A percentile compares a stretch with the other conserved stretches of the same genome.
These are phyloP conservation scores for Bovichtus diacanthus DNA, from an alignment of 2,797 vertebrate genomes.

Conservation along the genomic window DNA sequence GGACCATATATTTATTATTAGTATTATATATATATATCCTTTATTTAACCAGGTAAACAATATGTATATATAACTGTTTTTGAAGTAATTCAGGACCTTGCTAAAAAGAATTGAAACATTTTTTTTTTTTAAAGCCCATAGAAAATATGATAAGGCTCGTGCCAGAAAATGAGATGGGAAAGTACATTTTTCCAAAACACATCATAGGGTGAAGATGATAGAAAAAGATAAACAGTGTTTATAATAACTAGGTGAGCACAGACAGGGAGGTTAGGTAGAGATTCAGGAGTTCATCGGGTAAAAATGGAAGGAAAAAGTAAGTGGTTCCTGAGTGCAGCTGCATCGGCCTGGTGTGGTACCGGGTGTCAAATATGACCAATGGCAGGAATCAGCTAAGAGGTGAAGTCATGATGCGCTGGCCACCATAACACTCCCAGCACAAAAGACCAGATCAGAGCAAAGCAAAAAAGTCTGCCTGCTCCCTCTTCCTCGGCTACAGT, in stretches of 20 bases:
- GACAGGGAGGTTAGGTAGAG: not conserved
- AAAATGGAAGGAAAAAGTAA: slow-evolving; percentile 1
- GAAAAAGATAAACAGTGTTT: not conserved
- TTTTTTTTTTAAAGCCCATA: too few species aligned
- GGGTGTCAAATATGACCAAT: slow-evolving; percentile 77
- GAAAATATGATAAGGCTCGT: not conserved
- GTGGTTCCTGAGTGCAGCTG: slow-evolving; percentile 23
- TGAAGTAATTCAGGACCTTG: not conserved
- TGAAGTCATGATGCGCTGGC: slow-evolving; percentile 67
- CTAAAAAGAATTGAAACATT: too few species aligned
- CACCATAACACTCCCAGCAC: slow-evolving; percentile 46
- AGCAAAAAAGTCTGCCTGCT: slow-evolving; percentile 15
- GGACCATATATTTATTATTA: too few species aligned
- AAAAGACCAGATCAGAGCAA: slow-evolving; percentile 42
- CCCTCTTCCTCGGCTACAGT: not conserved
- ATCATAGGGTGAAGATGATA: not conserved
- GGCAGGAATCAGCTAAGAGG: slow-evolving; percentile 62
- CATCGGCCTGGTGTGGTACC: slow-evolving; percentile 24
- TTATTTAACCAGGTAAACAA: too few species aligned
- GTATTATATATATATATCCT: too few species aligned
- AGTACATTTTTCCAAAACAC: not conserved
- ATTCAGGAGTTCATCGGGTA: slow-evolving; percentile 5
- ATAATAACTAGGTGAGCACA: not conserved
- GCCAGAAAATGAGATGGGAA: not conserved
- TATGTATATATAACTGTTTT: too few species aligned